Conservation (phyloP, 1,140 invertebrate species). For the Monomorium pharaonis region DNA sequence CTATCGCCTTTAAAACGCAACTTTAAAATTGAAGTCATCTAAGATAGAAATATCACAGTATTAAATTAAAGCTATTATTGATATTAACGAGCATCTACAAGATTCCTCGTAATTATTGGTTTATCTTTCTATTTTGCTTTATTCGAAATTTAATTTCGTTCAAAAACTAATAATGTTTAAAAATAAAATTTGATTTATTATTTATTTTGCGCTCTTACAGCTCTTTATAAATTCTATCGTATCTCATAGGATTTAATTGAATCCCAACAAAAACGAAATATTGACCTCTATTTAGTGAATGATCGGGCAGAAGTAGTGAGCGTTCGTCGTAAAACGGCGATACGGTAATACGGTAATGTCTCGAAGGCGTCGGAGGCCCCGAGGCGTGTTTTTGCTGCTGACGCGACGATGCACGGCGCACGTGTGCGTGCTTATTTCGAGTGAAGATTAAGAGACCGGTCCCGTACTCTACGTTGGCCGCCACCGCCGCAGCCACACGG, state of each 20-base stretch:
- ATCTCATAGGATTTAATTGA: background rate
- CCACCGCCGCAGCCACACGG: constrained; percentile 45
- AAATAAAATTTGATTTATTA: background rate
- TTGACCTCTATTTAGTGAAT: background rate
- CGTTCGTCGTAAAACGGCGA: constrained; percentile 9
- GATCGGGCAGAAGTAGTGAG: background rate
- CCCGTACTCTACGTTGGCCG: constrained; percentile 59
- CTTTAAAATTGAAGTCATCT: no score
- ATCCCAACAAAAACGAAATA: background rate
- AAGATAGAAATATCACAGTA: no score
- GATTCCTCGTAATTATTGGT: background rate
- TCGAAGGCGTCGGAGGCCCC: constrained; percentile 8
- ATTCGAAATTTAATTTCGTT: background rate
- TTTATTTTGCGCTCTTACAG: background rate
- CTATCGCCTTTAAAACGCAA: no score
- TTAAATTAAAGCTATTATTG: no score
- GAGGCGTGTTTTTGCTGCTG: constrained; percentile 14
- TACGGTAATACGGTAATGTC: background rate
- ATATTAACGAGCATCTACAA: no score
- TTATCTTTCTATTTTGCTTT: background rate
- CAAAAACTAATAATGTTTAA: background rate
- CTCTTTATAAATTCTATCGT: background rate
- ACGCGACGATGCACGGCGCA: constrained; percentile 5
- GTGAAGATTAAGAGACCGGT: constrained; percentile 69
- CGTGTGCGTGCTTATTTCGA: constrained; percentile 67